Base-by-base conservation (phyloP, 2,888 invertebrate species). In the Bedellia somnulentella region DNA sequence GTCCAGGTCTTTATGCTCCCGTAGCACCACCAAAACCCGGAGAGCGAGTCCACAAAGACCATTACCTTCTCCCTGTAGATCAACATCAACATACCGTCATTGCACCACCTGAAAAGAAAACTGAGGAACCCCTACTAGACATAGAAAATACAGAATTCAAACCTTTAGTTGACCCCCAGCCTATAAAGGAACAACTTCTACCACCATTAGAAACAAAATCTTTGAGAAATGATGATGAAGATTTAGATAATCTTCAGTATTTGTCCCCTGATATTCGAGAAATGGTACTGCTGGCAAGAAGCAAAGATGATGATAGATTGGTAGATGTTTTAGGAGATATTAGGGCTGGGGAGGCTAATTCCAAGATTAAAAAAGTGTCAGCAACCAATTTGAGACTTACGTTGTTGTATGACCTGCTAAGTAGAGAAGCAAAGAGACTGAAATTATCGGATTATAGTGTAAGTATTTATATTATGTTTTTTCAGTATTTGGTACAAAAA, bases 341-440 rank as follows among this genome's bases (percentile, higher is more conserved):
- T 38, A 46, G 59, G 44, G 47, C 61, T 30, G 48, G 55, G 35
- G 39, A 58, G 43, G 45, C 70, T n/a, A 80, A 77, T 44, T 5
- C 5, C 9, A 18, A 5, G 5, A n/a, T n/a, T n/a, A 58, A 70
- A 1, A 80, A 82, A 26, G 62, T 81, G 2, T 82, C 80, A 0
- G 60, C 67, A 1, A 78, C 84, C 0, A 80, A 83, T 35, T 62
- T 83, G 29, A 75, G 82, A 27, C 52, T 85, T 28, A 49, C 83
- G 34, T 56, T 79, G 13, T 48, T 85, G 16, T 85, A 85, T 46
- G 85, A 85, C 40, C 63, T 80, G 4, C 44, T 85, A 28, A 84
- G 83, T 47, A 79, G 84, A 37, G 85, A 85, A 35, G 80, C 84
- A 1, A 84, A 84, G 46, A 79, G 66, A 34, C 77, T 82, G 40